Evolutionary conservation across 2,888 invertebrate genomes (phyloP).

Genomic region (Andrena dorsata): DNA sequence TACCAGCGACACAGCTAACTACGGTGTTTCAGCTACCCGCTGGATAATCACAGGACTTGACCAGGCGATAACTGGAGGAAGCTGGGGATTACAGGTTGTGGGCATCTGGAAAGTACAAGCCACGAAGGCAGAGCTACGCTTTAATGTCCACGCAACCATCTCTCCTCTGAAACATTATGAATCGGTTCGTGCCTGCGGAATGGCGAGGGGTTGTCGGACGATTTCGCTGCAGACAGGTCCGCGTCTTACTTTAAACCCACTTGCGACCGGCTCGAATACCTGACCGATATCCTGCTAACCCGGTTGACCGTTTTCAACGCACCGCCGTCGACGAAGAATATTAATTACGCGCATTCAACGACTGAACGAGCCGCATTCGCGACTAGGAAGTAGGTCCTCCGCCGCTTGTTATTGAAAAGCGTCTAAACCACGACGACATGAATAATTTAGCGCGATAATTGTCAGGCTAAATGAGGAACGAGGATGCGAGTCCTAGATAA

Average conservation of each 20-base stretch:
- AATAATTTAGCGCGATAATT: slow-evolving; percentile 34
- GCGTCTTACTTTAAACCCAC: neutral
- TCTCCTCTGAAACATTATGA: slow-evolving; percentile 38
- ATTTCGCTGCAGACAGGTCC: too few species aligned
- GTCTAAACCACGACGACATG: neutral
- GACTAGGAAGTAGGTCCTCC: slow-evolving; percentile 27
- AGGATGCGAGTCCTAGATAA: neutral
- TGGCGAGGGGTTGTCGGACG: neutral
- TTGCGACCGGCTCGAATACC: slow-evolving; percentile 23
- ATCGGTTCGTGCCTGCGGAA: slow-evolving; percentile 31
- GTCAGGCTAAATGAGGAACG: neutral
- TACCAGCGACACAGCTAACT: slow-evolving; percentile 49
- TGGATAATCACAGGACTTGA: slow-evolving; percentile 56
- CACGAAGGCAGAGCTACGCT: slow-evolving; percentile 31
- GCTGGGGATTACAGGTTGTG: slow-evolving; percentile 59
- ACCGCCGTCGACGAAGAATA: slow-evolving; percentile 28
- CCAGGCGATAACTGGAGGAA: slow-evolving; percentile 60
- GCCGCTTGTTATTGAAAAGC: slow-evolving; percentile 6
- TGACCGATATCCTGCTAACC: slow-evolving; percentile 41
- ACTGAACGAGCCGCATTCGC: neutral
- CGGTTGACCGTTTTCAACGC: slow-evolving; percentile 49
- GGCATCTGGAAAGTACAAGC: slow-evolving; percentile 49
- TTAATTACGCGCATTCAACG: slow-evolving; percentile 36
- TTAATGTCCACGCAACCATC: slow-evolving; percentile 22
- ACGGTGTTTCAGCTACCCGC: slow-evolving; percentile 49